phyloP scores from a whole-genome alignment of 2,113 vertebrate species.

The Corvus moneduloides region DNA sequence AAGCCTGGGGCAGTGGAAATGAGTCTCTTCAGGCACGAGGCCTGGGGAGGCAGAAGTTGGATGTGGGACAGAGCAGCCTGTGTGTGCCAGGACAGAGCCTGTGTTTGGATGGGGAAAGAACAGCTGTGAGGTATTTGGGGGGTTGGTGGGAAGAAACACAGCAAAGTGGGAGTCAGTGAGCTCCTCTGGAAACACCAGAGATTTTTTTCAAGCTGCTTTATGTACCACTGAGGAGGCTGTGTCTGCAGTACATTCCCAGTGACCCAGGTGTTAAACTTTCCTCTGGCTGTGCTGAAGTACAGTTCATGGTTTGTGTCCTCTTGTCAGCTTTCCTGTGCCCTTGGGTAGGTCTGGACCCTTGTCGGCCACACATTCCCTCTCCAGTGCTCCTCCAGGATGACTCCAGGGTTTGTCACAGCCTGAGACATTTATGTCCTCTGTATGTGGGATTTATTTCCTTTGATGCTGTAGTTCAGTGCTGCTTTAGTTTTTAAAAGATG shows the following conservation, averaged over 20 bases:
- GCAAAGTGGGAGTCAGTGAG: background rate
- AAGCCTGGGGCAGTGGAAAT: background rate
- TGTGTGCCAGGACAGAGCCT: background rate
- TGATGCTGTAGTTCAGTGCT: background rate
- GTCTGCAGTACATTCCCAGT: background rate
- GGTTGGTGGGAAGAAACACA: background rate
- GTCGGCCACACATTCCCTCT: background rate
- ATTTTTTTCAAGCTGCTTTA: background rate
- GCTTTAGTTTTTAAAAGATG: background rate
- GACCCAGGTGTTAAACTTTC: background rate
- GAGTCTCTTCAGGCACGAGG: background rate
- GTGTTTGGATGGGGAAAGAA: background rate
- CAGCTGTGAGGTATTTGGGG: background rate
- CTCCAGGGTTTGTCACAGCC: background rate
- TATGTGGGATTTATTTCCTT: background rate
- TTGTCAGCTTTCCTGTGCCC: background rate
- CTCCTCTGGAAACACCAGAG: background rate
- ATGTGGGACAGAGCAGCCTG: background rate
- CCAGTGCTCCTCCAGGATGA: background rate
- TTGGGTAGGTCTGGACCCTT: background rate
- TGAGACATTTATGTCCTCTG: background rate
- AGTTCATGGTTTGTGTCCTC: background rate
- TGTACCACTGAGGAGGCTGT: background rate
- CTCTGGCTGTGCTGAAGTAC: background rate
- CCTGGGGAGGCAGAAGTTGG: background rate